Evolutionary conservation across 1,140 invertebrate species (phyloP), one percentile per base, ranked within the genome.

Genomic region (Cephus cinctus): DNA sequence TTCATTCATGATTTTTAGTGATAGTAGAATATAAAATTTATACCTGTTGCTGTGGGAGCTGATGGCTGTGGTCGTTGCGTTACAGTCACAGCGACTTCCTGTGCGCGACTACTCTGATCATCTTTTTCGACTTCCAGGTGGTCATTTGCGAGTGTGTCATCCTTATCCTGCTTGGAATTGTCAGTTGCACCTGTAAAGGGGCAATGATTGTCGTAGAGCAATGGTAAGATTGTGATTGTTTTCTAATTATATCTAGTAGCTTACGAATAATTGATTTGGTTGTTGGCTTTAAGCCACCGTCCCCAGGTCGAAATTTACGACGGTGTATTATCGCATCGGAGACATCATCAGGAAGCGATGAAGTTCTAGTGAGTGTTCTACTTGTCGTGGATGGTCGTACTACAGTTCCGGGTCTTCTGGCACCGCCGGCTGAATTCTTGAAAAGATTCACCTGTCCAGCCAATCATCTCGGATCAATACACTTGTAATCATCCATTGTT

Each of bases 61-160:
- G 52, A 42, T 56, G 56, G 43, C 14, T n/a, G 18, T 19, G 69
- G 63, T 22, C 65, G 64, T 41, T 73, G 57, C 19, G 70, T 56
- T 30, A 76, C 27, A 4, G 66, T 62, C 15, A 69, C 62, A 20
- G 65, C 71, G 27, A 73, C 46, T 50, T 75, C 71, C 57, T 74
- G 73, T 3, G 70, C 69, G 51, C 59, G 61, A 39, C 59, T 54
- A 46, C 52, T 71, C 43, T 73, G 70, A 61, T 76, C 72, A n/a
- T 52, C 61, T 41, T 42, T 55, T 47, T 59, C 50, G 5, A 47
- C 30, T 50, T 32, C 51, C 25, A 53, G 54, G 38, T 62, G n/a
- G n/a, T n/a, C n/a, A n/a, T n/a, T n/a, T n/a, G n/a, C n/a, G n/a
- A n/a, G n/a, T n/a, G n/a, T n/a, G n/a, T n/a, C n/a, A n/a, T n/a